Evolutionary conservation across 2,888 invertebrate genomes (phyloP).

Genomic region (Tenthredo amoena): DNA sequence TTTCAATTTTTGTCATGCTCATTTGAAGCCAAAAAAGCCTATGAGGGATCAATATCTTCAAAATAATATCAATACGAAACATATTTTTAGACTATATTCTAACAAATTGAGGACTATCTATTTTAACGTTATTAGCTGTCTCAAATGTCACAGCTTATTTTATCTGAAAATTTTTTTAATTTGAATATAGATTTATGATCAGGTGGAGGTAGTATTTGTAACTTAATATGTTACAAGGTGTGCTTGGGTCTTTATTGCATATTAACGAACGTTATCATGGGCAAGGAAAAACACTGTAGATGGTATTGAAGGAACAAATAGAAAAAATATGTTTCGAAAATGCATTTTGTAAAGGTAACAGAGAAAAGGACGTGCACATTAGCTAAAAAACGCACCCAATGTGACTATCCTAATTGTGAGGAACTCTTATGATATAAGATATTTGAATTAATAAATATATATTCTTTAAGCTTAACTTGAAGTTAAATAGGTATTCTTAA

Average conservation of each 20-base stretch:
- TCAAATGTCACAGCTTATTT: constrained; percentile 39
- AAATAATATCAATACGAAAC: constrained; percentile 72
- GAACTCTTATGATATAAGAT: constrained; percentile 36
- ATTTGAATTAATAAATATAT: constrained; percentile 43
- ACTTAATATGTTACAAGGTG: constrained; percentile 1
- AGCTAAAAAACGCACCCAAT: constrained; percentile 53
- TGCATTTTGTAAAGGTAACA: constrained; percentile 28
- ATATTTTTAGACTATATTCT: constrained; percentile 75
- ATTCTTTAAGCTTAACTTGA: constrained; percentile 40
- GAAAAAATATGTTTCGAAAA: constrained; percentile 14
- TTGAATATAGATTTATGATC: constrained; percentile 37
- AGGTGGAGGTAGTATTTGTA: constrained; percentile 33
- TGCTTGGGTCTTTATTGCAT: constrained; percentile 51
- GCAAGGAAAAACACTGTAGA: constrained; percentile 1
- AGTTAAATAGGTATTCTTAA: constrained; percentile 43
- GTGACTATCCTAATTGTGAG: constrained; percentile 54
- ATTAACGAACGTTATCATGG: constrained; percentile 25
- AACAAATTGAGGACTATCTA: constrained; percentile 57
- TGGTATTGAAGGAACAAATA: constrained; percentile 29
- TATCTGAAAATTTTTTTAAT: neutral
- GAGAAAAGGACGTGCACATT: constrained; percentile 46
- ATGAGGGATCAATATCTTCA: constrained; percentile 74
- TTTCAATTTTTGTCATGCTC: neutral
- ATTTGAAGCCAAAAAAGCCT: constrained; percentile 62
- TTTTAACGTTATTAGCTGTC: constrained; percentile 51